Percentiles rank a stretch among this genome's conserved stretches.
Evolutionary conservation across 2,797 vertebrate species (phyloP).

Genomic region (Scomberomorus guttatus): DNA sequence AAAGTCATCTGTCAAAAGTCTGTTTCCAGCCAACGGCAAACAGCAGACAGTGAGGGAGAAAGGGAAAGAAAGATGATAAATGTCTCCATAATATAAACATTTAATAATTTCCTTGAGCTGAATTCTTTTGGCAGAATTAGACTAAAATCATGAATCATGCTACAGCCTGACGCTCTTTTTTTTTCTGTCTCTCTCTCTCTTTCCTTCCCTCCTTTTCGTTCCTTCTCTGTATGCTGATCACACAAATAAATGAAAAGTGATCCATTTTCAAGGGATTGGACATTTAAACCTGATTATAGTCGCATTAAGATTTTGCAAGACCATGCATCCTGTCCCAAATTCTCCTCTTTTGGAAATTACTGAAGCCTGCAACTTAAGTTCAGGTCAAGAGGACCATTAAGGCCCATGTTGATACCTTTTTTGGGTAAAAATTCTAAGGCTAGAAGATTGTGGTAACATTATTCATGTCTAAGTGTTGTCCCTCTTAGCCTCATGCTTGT

Average conservation of each 20-base stretch:
- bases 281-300: conserved; percentile 68
- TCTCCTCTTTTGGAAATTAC: conserved; percentile 69
- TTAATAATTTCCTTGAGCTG: conserved; percentile 62
- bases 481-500: conserved; percentile 3
- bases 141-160: conserved; percentile 66
- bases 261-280: conserved; percentile 43
- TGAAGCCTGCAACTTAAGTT: conserved; percentile 57
- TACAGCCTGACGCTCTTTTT: conserved; percentile 12
- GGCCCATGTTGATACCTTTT: conserved; percentile 63
- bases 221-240: conserved; percentile 51
- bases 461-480: conserved; percentile 32
- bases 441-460: conserved; percentile 21
- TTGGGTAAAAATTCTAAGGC: conserved; percentile 57
- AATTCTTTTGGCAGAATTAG: conserved; percentile 66
- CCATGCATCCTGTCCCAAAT: conserved; percentile 25
- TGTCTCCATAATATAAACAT: conserved; percentile 75
- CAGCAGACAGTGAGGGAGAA: conserved; percentile 46
- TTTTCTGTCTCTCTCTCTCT: conserved; percentile 22
- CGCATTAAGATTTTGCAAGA: conserved; percentile 58
- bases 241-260: conserved; percentile 58
- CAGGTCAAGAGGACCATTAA: conserved; percentile 49
- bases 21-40: conserved; percentile 71
- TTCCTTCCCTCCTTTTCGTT: conserved; percentile 29
- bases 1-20: conserved; percentile 77
- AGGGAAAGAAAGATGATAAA: conserved; percentile 61